Conservation (phyloP, 2,113 vertebrate species). For the Dicrurus megarhynchus region DNA sequence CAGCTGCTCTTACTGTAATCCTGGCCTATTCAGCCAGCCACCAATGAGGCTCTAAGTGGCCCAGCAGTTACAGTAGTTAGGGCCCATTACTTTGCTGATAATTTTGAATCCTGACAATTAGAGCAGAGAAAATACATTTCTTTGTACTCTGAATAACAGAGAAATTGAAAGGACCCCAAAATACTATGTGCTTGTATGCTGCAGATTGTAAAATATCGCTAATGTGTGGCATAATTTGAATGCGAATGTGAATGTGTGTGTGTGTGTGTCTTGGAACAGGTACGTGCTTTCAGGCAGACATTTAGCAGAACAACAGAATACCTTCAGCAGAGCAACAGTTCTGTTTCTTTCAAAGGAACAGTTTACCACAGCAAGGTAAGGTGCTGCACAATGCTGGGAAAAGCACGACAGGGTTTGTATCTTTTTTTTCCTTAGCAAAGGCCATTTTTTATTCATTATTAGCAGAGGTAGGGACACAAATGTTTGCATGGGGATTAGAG, state of each 20-base stretch:
- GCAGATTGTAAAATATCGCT: neutral
- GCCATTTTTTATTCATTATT: neutral
- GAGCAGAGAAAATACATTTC: neutral
- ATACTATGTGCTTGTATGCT: neutral
- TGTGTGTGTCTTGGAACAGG: neutral
- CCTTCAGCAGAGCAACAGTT: neutral
- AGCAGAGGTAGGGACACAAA: neutral
- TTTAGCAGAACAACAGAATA: neutral
- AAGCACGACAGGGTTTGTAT: neutral
- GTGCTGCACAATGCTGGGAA: neutral
- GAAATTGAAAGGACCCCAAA: slow-evolving; percentile 14
- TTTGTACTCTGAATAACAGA: slow-evolving; percentile 41
- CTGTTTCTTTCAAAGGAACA: neutral
- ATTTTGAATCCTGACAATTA: slow-evolving; percentile 64
- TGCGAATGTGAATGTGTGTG: neutral
- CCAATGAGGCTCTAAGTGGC: slow-evolving; percentile 29
- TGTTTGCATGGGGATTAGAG: neutral
- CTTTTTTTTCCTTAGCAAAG: neutral
- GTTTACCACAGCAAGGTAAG: neutral
- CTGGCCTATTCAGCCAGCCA: slow-evolving; percentile 50
- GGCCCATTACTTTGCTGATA: slow-evolving; percentile 43
- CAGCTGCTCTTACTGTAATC: slow-evolving; percentile 55
- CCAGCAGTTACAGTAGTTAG: slow-evolving; percentile 61
- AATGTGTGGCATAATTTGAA: neutral
- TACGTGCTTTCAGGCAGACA: neutral